Conservation (phyloP, 1,140 invertebrate species). For the Drosophila mojavensis region DNA sequence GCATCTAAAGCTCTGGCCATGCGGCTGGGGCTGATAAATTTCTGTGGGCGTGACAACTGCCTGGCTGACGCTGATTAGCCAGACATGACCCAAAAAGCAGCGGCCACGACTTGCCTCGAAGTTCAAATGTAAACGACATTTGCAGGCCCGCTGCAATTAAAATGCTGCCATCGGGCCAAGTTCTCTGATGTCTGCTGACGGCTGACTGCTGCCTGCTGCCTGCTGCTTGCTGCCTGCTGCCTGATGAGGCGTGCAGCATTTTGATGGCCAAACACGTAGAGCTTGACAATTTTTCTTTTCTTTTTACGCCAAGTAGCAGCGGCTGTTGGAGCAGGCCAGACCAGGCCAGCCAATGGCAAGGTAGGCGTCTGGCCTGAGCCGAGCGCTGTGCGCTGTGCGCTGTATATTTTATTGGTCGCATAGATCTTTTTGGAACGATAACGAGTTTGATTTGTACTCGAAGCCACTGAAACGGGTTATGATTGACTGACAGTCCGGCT, state of each 20-base stretch:
- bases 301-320: conserved; percentile 1
- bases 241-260: conserved; percentile 73
- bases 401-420: conserved; percentile 76
- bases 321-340: not conserved
- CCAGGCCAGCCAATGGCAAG: conserved; percentile 41
- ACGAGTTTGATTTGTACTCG: conserved; percentile 78
- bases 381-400: conserved; percentile 11
- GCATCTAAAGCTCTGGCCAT: conserved; percentile 52
- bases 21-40: conserved; percentile 67
- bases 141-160: conserved; percentile 66
- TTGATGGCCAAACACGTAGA: conserved; percentile 75
- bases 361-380: conserved; percentile 44
- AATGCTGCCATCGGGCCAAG: conserved; percentile 45
- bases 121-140: conserved; percentile 79
- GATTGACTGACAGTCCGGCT: conserved; percentile 70
- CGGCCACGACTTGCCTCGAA: conserved; percentile 54
- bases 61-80: conserved; percentile 64
- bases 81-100: conserved; percentile 72
- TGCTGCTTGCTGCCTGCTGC: not conserved
- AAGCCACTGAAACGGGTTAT: conserved; percentile 77
- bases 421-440: conserved; percentile 75
- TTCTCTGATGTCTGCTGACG: conserved; percentile 19
- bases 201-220: not conserved
- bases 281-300: conserved; percentile 65
- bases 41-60: conserved; percentile 63